Conservation (phyloP, 2,113 vertebrate genomes). For the Zapornia atra region DNA sequence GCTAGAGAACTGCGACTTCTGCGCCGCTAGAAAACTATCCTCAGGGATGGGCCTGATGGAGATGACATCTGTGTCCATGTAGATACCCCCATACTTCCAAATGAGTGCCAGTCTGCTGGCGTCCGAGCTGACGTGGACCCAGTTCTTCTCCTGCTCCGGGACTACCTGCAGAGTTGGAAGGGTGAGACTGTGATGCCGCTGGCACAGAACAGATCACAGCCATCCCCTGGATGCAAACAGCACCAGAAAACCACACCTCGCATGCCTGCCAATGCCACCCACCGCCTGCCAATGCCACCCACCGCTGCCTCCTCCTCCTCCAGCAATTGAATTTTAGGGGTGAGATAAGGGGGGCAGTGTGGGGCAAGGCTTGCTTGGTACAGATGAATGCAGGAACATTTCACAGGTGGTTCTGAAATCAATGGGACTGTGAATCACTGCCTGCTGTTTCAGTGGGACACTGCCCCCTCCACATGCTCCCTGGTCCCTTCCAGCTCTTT, state of each 20-base stretch:
- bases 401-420: neutral
- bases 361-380: neutral
- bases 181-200: rapidly evolving
- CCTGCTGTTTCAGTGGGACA: neutral
- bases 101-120: slow-evolving; percentile 77
- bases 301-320: neutral
- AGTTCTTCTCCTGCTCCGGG: slow-evolving; percentile 62
- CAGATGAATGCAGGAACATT: neutral
- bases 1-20: slow-evolving; percentile 69
- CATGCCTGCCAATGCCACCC: rapidly evolving
- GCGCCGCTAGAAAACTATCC: slow-evolving; percentile 73
- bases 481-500: neutral
- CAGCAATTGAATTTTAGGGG: neutral
- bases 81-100: slow-evolving; percentile 81
- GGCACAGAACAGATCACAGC: rapidly evolving
- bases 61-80: slow-evolving; percentile 82
- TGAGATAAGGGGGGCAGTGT: neutral
- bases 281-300: neutral
- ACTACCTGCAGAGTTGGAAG: slow-evolving; percentile 58
- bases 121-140: slow-evolving; percentile 75
- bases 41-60: slow-evolving; percentile 75
- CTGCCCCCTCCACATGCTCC: neutral
- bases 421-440: neutral
- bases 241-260: neutral
- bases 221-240: neutral